phyloP scores from a whole-genome alignment of 2,888 invertebrate genomes.

The Patella pellucida region DNA sequence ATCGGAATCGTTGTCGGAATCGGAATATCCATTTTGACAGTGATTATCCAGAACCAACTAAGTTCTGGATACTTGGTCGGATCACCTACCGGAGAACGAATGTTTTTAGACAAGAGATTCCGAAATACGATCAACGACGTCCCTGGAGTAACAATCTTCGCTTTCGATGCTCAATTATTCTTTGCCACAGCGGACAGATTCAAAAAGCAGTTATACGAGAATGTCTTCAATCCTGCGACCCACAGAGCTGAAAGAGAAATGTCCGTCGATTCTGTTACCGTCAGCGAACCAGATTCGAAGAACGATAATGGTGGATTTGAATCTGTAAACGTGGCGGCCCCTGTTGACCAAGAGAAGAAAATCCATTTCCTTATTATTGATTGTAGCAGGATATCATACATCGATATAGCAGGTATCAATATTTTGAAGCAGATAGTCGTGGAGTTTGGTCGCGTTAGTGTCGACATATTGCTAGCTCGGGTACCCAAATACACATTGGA shows the following conservation, averaged over 20 bases:
- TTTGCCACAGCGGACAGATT: constrained; percentile 29
- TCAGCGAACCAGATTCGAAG: not conserved
- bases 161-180: constrained; percentile 29
- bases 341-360: constrained; percentile 13
- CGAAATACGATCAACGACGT: constrained; percentile 21
- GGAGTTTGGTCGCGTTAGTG: constrained; percentile 41
- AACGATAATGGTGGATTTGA: not conserved
- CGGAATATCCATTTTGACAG: constrained; percentile 42
- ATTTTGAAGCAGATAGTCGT: constrained; percentile 46
- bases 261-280: not conserved
- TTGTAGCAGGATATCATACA: constrained; percentile 58
- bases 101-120: constrained; percentile 23
- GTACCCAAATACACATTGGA: constrained; percentile 44
- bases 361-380: constrained; percentile 53
- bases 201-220: constrained; percentile 26
- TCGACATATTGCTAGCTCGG: constrained; percentile 49
- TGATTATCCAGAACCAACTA: constrained; percentile 45
- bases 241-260: not conserved
- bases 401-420: constrained; percentile 58
- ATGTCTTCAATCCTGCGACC: constrained; percentile 19
- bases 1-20: constrained; percentile 59
- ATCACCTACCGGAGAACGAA: constrained; percentile 29
- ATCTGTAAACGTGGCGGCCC: not conserved
- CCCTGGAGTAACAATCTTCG: constrained; percentile 31
- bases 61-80: constrained; percentile 37